Conservation (phyloP, 2,888 invertebrate species). For the Xanthostigma xanthostigma region DNA sequence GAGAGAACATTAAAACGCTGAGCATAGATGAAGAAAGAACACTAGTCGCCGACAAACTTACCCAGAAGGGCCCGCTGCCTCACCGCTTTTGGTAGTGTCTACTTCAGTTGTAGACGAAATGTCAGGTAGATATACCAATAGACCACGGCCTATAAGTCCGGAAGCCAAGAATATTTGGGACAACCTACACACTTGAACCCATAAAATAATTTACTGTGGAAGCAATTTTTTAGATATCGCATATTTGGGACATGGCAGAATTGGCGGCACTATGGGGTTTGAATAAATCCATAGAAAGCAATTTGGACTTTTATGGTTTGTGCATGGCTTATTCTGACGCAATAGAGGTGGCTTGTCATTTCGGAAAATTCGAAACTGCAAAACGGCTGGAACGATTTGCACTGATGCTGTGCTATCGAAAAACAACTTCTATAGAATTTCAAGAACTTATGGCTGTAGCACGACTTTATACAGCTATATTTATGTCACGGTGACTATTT, state of each 20-base stretch:
- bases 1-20: too few relatives aligned
- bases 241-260: constrained; percentile 30
- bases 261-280: constrained; percentile 42
- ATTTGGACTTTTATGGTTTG: constrained; percentile 35
- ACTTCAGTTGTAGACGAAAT: too few relatives aligned
- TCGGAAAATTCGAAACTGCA: constrained; percentile 17
- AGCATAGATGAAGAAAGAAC: too few relatives aligned
- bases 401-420: constrained; percentile 26
- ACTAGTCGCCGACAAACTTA: too few relatives aligned
- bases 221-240: constrained; percentile 17
- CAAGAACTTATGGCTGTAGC: constrained; percentile 30
- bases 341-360: constrained; percentile 25
- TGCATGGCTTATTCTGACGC: constrained; percentile 39
- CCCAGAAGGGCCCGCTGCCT: too few relatives aligned
- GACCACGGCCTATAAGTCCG: too few relatives aligned
- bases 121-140: too few relatives aligned
- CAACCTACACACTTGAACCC: too few relatives aligned
- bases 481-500: constrained; percentile 24
- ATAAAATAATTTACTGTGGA: too few relatives aligned
- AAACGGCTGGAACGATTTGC: constrained; percentile 27
- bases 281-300: constrained; percentile 33
- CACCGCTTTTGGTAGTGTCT: too few relatives aligned
- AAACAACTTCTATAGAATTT: constrained; percentile 24
- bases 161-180: too few relatives aligned
- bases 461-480: constrained; percentile 29